Evolutionary conservation across 2,888 invertebrate genomes (phyloP), one percentile per base, ranked within the genome.

Genomic region (Lasioglossum morio): DNA sequence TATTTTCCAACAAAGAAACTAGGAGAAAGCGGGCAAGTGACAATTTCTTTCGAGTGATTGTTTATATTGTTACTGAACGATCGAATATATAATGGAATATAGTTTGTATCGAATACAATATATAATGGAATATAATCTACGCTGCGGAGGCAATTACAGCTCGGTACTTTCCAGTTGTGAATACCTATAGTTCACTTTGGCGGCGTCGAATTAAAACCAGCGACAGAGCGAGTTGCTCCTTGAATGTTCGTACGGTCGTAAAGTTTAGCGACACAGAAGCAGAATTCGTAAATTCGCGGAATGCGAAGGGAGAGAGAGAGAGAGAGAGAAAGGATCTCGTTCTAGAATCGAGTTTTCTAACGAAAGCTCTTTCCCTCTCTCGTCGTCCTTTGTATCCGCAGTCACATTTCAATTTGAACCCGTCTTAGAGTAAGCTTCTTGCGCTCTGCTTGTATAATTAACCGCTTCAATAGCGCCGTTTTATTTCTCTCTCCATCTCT

Each of bases 261-360:
- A 86, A 86, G 81, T 86, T 86, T 77, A 48, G 75, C 46, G 72
- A 66, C 66, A n/a, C 69, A 76, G 75, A 69, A 79, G 76, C 77
- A 23, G 60, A 73, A 81, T 86, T 86, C 53, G 78, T 76, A 77
- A 86, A 81, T 85, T 81, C 66, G 34, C 16, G 48, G 19, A n/a
- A 69, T 63, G 34, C 78, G 66, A n/a, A n/a, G n/a, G n/a, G n/a
- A n/a, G n/a, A n/a, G n/a, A n/a, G n/a, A n/a, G n/a, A n/a, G n/a
- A n/a, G 46, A 66, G 69, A 27, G 48, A 48, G 48, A 48, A 0
- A 19, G 48, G 14, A 16, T 23, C 27, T 66, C n/a, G 78, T 79
- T 70, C 72, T 60, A 19, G 57, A 79, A 85, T 85, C 60, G 66
- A 85, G 75, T 86, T 85, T 79, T 79, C 86, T 86, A 69, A 57